Base-by-base conservation (phyloP, 92 coral and sea anemone species). In the Epizoanthus illoricatus region DNA sequence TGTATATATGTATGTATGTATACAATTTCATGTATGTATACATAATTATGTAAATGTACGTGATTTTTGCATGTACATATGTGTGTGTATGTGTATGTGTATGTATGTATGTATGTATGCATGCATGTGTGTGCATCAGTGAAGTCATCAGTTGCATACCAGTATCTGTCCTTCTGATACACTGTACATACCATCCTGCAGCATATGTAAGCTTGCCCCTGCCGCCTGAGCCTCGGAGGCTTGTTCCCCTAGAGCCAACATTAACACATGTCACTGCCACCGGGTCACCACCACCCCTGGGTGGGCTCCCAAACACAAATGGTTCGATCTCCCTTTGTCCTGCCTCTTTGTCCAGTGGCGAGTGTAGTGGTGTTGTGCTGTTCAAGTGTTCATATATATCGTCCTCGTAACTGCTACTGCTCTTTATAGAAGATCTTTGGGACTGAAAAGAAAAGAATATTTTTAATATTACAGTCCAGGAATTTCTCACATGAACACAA, bases 351-450 rank as follows among this genome's bases (percentile, higher is more conserved):
- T 78, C 87, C 3, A 39, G 64, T 16, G 82, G 80, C 8, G 82
- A 60, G 41, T 62, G 74, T 16, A 78, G n/a, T 4, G 78, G 87
- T 2, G 33, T 49, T 0, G 87, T 88, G 43, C 21, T 73, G 79
- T 89, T 87, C 13, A 92, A 91, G 58, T 86, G 88, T 71, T 92
- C 97, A 78, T 92, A 92, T 36, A 92, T 84, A 49, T 90, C 93
- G 76, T 92, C 97, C 39, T 89, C 92, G 72, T 80, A 70, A 73
- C 97, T 92, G 84, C 91, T 85, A 42, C 90, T 74, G 76, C 94
- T 92, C 45, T 74, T 72, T n/a, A 89, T 80, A 13, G 97, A 92
- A 65, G 86, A 91, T 71, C 92, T 81, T 4, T 65, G 84, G 11
- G 81, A 70, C 92, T 90, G 82, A 21, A 65, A 47, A 36, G 5